Conservation (phyloP, 2,888 invertebrate genomes). For the Bhutanitis thaidina region DNA sequence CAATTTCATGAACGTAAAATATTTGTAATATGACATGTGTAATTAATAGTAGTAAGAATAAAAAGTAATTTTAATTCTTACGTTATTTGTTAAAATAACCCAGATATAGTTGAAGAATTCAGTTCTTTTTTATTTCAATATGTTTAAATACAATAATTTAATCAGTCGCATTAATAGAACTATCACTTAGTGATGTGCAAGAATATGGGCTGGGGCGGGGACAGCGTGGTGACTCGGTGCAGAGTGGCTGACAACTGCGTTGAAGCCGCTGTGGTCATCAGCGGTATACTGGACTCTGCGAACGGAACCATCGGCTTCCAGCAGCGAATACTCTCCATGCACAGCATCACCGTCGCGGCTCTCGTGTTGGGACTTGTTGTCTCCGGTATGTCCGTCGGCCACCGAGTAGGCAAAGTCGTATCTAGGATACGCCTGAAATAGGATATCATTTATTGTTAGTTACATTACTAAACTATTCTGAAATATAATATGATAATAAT, state of each 20-base stretch:
- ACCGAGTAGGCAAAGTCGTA: constrained; percentile 79
- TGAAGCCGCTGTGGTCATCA: constrained; percentile 36
- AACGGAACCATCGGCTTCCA: constrained; percentile 67
- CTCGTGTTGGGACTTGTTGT: constrained; percentile 74
- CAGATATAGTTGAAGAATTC: too few species aligned
- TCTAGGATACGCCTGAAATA: constrained; percentile 57
- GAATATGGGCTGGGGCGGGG: constrained; percentile 36
- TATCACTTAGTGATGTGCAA: constrained; percentile 43
- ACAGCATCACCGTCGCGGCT: constrained; percentile 49
- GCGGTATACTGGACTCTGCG: constrained; percentile 80
- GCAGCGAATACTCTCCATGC: constrained; percentile 35
- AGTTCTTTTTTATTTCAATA: too few species aligned
- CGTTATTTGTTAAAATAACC: too few species aligned
- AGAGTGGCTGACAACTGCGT: constrained; percentile 63
- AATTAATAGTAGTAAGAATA: too few species aligned
- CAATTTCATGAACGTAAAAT: too few species aligned
- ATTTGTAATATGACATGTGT: too few species aligned
- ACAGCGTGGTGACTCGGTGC: constrained; percentile 48
- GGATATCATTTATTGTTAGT: too few species aligned
- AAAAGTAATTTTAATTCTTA: too few species aligned
- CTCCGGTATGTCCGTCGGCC: constrained; percentile 77
- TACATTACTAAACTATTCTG: too few species aligned
- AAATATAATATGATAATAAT: too few species aligned
- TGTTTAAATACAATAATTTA: too few species aligned
- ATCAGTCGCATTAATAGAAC: too few species aligned